phyloP scores from a whole-genome alignment of 1,140 invertebrate genomes.

The Euborellia annulipes region DNA sequence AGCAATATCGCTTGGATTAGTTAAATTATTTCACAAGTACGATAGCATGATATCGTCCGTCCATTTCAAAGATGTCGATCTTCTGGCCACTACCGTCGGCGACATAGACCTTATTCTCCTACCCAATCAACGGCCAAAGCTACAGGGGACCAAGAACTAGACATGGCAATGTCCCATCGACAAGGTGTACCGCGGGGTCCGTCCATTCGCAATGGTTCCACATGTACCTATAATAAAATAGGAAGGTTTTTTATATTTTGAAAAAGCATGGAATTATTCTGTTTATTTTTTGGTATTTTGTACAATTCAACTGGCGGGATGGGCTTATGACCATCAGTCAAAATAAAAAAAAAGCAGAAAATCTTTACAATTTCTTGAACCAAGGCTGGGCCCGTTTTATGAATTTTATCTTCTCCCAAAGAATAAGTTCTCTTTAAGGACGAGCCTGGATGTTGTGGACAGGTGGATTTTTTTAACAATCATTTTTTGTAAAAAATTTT shows the following conservation, averaged over 20 bases:
- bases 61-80: slow-evolving; percentile 84
- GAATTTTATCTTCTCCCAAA: no score
- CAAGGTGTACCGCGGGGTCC: slow-evolving; percentile 27
- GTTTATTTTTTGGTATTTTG: no score
- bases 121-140: slow-evolving; percentile 94
- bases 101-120: slow-evolving; percentile 87
- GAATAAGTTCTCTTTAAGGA: no score
- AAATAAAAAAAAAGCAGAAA: no score
- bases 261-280: no score
- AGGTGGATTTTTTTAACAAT: no score
- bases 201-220: slow-evolving; percentile 36
- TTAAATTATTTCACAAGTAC: slow-evolving; percentile 83
- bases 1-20: slow-evolving; percentile 76
- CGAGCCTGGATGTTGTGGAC: no score
- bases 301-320: no score
- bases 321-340: no score
- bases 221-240: slow-evolving; percentile 36
- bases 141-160: slow-evolving; percentile 73
- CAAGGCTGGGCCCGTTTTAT: no score
- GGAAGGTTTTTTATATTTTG: slow-evolving; percentile 1
- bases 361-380: no score
- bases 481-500: no score
- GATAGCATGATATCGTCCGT: slow-evolving; percentile 68
- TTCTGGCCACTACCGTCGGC: slow-evolving; percentile 83
- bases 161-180: slow-evolving; percentile 46